Evolutionary conservation across 2,888 invertebrate genomes (phyloP), one percentile per base, ranked within the genome.

Genomic region (Coelopa pilipes): DNA sequence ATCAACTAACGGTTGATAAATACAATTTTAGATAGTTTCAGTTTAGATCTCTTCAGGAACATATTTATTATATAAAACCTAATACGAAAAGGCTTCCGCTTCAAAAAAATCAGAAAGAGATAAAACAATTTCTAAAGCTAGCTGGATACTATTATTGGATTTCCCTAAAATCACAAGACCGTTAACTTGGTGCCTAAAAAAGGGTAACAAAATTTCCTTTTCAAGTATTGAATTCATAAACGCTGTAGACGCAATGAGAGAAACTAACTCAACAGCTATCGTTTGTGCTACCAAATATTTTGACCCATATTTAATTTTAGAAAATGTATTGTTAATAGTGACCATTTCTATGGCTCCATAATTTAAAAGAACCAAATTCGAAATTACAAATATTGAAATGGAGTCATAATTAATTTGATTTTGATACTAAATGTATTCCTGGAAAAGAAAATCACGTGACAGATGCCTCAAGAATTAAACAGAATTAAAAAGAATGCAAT

Each of bases 361-460:
- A 63, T 34, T 34, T 63, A 9, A 63, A 9, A 63, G 63, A 63
- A 46, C 63, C 63, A 21, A 66, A 66, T 49, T 47, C 66, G 13
- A 66, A 49, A 66, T 45, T 66, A 12, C 66, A 66, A 45, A 66
- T 47, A 47, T 50, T 24, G 63, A 71, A 63, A 70, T 46, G 34
- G 19, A 65, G 34, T 46, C 49, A 46, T 24, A 45, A 45, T 19
- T 46, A 65, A 47, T 65, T 46, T n/a, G 65, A 65, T 45, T 65
- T 55, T 4, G 55, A 55, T n/a, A 19, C n/a, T 9, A 55, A 55
- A n/a, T 55, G n/a, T 13, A 55, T 55, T 17, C 72, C 75, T 49
- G 75, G 73, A 1, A 75, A 46, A 55, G 73, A 75, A 72, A 75
- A 75, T 57, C 60, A 75, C 34, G 70, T 75, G 13, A 70, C 75